Percentiles rank a stretch among this genome's conserved stretches.
These are phyloP conservation scores for Scolopax bukidnonensis DNA, from an alignment of 2,797 vertebrate species.

Conservation along the genomic window DNA sequence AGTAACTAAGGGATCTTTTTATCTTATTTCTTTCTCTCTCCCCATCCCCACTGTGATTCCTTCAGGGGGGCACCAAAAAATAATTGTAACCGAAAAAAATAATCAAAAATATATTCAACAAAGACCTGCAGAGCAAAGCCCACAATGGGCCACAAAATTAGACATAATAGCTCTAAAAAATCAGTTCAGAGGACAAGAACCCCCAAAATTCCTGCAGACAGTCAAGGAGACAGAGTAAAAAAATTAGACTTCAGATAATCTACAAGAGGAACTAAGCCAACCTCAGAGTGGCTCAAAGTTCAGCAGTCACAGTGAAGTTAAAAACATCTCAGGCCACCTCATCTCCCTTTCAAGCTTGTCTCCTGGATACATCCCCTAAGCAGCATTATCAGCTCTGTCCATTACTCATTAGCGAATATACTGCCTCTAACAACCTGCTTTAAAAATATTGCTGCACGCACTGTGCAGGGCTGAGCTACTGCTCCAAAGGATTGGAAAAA, in stretches of 20 bases:
- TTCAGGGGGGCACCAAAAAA: not conserved
- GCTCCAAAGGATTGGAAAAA: slow-evolving; percentile 58
- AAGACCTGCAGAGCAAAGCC: not conserved
- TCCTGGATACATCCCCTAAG: slow-evolving; percentile 36
- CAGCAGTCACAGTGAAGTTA: not conserved
- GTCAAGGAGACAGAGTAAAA: not conserved
- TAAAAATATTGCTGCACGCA: slow-evolving; percentile 19
- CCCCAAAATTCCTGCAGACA: not conserved
- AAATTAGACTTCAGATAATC: not conserved
- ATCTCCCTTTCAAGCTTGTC: slow-evolving; percentile 26
- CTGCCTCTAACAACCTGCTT: not conserved
- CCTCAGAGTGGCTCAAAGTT: not conserved
- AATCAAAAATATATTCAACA: no score
- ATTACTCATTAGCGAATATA: slow-evolving; percentile 36
- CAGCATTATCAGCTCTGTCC: slow-evolving; percentile 40
- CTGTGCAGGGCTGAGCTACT: not conserved
- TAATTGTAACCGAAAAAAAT: not conserved
- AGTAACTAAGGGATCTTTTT: not conserved
- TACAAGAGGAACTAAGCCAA: not conserved
- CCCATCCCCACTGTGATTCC: not conserved
- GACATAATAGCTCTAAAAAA: not conserved
- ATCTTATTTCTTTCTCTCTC: not conserved
- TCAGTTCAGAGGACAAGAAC: not conserved
- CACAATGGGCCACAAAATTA: not conserved
- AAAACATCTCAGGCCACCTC: slow-evolving; percentile 1